Percentiles rank a stretch among this genome's conserved stretches.
phyloP scores from a whole-genome alignment of 2,797 vertebrate species.

The Lophius americanus region DNA sequence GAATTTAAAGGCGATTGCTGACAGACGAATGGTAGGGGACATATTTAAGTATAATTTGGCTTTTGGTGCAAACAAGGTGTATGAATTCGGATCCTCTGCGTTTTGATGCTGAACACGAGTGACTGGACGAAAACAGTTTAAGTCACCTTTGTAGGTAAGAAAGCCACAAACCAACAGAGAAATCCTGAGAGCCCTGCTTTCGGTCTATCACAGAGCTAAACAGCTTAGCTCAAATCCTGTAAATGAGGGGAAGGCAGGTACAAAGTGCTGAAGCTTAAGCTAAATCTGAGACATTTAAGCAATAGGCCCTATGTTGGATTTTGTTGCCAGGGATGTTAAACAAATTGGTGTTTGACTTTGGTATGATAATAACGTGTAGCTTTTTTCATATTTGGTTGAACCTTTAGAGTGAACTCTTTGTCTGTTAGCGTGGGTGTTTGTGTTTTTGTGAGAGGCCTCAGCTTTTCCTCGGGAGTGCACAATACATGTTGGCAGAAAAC shows the following conservation, averaged over 20 bases:
- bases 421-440: not conserved
- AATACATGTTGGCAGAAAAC: not conserved
- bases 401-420: conserved; percentile 12
- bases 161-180: conserved; percentile 30
- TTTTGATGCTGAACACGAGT: conserved; percentile 18
- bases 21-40: conserved; percentile 5
- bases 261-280: conserved; percentile 39
- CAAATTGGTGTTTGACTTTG: conserved; percentile 69
- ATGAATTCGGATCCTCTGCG: conserved; percentile 15
- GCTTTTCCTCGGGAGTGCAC: not conserved
- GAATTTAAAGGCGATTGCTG: conserved; percentile 18
- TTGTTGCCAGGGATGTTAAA: conserved; percentile 54
- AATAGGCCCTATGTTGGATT: conserved; percentile 55
- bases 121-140: conserved; percentile 41
- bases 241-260: conserved; percentile 51
- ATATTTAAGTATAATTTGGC: conserved; percentile 4
- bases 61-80: conserved; percentile 21
- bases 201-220: conserved; percentile 44
- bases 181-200: conserved; percentile 28
- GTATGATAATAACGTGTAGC: conserved; percentile 37
- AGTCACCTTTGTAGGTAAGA: conserved; percentile 37
- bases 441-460: conserved; percentile 1
- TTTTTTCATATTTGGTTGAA: conserved; percentile 49
- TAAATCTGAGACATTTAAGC: conserved; percentile 58
- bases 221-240: conserved; percentile 58